These are phyloP conservation scores for Pedionomus torquatus DNA, from an alignment of 2,113 vertebrate species.

Conservation along the genomic window DNA sequence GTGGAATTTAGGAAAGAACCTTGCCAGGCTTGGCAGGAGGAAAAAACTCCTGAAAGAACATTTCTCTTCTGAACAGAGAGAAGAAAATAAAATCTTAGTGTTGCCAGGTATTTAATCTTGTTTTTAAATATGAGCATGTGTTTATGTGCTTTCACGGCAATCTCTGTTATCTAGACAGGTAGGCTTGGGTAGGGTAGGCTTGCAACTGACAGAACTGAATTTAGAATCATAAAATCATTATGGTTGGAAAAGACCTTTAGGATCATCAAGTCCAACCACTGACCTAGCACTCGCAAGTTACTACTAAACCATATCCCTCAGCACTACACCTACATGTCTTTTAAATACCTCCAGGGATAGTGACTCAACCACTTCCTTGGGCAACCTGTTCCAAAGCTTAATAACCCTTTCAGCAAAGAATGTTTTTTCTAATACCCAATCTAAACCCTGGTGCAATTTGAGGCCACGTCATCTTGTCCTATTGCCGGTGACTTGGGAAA, in stretches of 20 bases:
- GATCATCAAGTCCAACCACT: background rate
- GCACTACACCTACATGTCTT: background rate
- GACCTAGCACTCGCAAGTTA: background rate
- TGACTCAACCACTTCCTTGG: background rate
- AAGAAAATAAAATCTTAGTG: background rate
- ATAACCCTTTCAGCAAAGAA: background rate
- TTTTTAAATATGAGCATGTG: background rate
- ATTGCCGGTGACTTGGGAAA: background rate
- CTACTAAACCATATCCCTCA: background rate
- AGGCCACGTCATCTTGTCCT: background rate
- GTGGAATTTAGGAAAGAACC: background rate
- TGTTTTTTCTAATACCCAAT: background rate
- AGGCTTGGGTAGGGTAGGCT: background rate
- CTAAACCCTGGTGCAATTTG: background rate
- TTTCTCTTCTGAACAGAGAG: background rate
- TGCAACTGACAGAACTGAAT: background rate
- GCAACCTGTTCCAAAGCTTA: background rate
- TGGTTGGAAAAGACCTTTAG: background rate
- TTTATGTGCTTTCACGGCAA: background rate
- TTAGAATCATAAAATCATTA: background rate
- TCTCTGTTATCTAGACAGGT: background rate
- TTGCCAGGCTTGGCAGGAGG: background rate
- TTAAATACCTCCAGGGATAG: background rate
- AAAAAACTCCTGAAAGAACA: background rate
- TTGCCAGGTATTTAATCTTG: background rate